These are phyloP conservation scores for Pongo pygmaeus DNA, from an alignment of 2,113 vertebrate genomes.

Conservation along the genomic window DNA sequence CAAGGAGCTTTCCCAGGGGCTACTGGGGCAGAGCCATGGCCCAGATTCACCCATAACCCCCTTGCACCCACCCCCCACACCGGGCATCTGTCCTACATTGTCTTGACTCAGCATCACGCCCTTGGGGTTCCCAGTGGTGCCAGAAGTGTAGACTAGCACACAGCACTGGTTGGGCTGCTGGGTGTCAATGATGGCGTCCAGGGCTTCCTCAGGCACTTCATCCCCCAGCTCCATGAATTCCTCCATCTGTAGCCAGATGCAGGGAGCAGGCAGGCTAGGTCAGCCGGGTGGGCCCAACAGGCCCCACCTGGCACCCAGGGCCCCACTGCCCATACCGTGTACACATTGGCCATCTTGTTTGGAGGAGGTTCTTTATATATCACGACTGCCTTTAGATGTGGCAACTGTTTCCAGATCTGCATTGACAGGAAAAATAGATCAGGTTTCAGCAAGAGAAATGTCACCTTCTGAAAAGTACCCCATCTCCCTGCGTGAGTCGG, in stretches of 20 bases:
- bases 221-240: constrained; percentile 89
- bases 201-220: constrained; percentile 83
- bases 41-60: not conserved
- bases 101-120: constrained; percentile 96
- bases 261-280: not conserved
- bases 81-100: constrained; percentile 83
- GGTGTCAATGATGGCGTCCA: constrained; percentile 85
- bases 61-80: not conserved
- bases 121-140: constrained; percentile 92
- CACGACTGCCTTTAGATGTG: constrained; percentile 91
- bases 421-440: not conserved
- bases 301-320: not conserved
- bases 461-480: not conserved
- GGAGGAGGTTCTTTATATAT: constrained; percentile 84
- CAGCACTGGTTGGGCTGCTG: constrained; percentile 92
- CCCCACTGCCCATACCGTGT: constrained; percentile 81
- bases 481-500: not conserved
- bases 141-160: constrained; percentile 91
- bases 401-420: constrained; percentile 88
- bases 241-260: constrained; percentile 86
- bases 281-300: fast-evolving
- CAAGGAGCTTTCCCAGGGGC: not conserved
- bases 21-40: not conserved
- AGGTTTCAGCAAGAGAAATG: not conserved
- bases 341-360: constrained; percentile 82